Evolutionary conservation across 2,888 invertebrate genomes (phyloP), one percentile per base, ranked within the genome.

Genomic region (Xylophagus ater): DNA sequence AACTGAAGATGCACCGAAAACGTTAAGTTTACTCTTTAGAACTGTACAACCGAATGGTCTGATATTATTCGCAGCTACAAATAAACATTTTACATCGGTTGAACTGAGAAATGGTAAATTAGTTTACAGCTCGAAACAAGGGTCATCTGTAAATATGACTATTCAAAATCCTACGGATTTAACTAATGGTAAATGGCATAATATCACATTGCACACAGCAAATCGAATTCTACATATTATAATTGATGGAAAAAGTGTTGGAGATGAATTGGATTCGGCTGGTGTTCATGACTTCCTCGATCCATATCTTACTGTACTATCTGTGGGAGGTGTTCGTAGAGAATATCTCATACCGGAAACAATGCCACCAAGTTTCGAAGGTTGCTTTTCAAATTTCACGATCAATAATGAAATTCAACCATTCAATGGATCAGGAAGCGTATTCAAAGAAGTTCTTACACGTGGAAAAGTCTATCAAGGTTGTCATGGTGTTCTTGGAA

Each of bases 241-340:
- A 26, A 66, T 92, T 3, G 86, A 90, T 57, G 74, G 71, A 15
- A 64, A 64, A 20, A 70, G 76, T 46, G 73, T 81, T 2, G 89
- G 88, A 0, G 89, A 90, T 55, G 89, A 89, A 58, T 67, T 92
- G 4, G 89, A 90, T 55, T 72, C 83, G 0, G 82, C 81, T 10
- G 83, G 86, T 3, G 82, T 89, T 1, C 93, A 93, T 57, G 88
- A 92, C 57, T 92, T 92, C 57, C 71, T 92, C 23, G 92, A 92
- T 62, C 88, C 93, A 0, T 89, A 92, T 56, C 66, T 94, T 34
- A 84, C 84, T 0, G 71, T 77, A 4, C 63, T 94, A 38, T 78
- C 81, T 3, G 63, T 94, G 26, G 93, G 93, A 26, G 88, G 87
- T 7, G 74, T 77, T 1, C 73, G 75, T 52, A 62, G 72, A 14